Base-by-base conservation (phyloP, 2,888 invertebrate genomes). In the Trissoscelio sp. region DNA sequence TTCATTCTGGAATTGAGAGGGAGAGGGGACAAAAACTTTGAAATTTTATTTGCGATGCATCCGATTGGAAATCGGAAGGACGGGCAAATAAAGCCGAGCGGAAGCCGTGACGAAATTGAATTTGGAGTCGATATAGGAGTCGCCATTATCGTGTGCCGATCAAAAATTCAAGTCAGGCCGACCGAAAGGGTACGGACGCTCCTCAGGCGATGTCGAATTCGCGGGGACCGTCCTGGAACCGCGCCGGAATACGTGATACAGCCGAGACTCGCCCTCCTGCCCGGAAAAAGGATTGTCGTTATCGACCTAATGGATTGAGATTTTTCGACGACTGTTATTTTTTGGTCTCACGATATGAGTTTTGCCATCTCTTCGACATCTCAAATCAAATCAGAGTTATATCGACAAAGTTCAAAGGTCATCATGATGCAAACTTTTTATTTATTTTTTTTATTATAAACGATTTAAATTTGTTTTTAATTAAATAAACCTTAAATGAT, bases 111-210 rank as follows among this genome's bases (percentile, higher is more conserved):
- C 75, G 86, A 88, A 89, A 88, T 89, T 87, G 84, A 86, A 88
- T 88, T 88, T 87, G 83, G 85, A 86, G 78, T 84, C 86, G 87
- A 86, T 88, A 85, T 86, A 87, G 85, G 77, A 85, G 79, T 85
- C 83, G 84, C 81, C 83, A 87, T 87, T 86, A 87, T 87, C 83
- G 84, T 81, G 81, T 69, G 82, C 67, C 83, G 83, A 86, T 88
- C 86, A 88, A 87, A 88, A 88, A 88, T 88, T 88, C 87, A 85
- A 86, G 86, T 86, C 86, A 82, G 85, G 87, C 83, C 62, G 42
- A n/a, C 53, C 70, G 70, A 74, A 66, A 64, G 64, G 69, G 81
- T 51, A 73, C 77, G 75, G 69, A 42, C 70, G 70, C 69, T 70
- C 74, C 69, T 70, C 55, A 42, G 70, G 60, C 73, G 75, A 75